Conservation (phyloP, 2,797 vertebrate genomes). For the Urosaurus nigricauda region DNA sequence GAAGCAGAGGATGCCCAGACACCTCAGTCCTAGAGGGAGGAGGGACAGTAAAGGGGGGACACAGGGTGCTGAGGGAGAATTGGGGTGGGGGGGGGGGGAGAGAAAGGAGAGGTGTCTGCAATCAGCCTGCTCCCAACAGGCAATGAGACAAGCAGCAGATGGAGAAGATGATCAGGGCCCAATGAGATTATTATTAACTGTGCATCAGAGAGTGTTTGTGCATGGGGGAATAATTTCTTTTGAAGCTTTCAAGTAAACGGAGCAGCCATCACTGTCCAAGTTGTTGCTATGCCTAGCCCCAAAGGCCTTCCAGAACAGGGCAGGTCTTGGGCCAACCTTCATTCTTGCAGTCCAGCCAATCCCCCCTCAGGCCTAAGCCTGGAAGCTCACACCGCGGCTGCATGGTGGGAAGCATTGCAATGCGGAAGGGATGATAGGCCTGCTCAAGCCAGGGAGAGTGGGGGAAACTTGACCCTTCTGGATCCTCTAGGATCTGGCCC, state of each 20-base stretch:
- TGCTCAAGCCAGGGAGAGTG: constrained; percentile 6
- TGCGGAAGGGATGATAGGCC: constrained; percentile 21
- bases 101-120: constrained; percentile 14
- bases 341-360: not conserved
- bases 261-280: constrained; percentile 15
- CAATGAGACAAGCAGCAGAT: constrained; percentile 39
- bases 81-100: too few species aligned
- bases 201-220: not conserved
- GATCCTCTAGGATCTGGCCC: constrained; percentile 24
- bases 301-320: constrained; percentile 12
- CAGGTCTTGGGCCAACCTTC: constrained; percentile 5
- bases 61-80: not conserved
- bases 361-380: not conserved
- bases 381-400: constrained; percentile 25
- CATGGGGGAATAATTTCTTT: not conserved
- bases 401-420: constrained; percentile 39
- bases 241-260: constrained; percentile 16
- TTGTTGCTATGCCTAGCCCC: constrained; percentile 25
- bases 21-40: not conserved
- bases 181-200: not conserved
- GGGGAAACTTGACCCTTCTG: constrained; percentile 15
- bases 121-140: constrained; percentile 33
- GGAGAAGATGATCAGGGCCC: constrained; percentile 25
- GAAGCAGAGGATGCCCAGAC: not conserved
- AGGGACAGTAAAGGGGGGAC: not conserved